A percentile compares a stretch with the other conserved stretches of the same genome.
Evolutionary conservation across 2,113 vertebrate genomes (phyloP).

Genomic region (Corythornis madagascariensis): DNA sequence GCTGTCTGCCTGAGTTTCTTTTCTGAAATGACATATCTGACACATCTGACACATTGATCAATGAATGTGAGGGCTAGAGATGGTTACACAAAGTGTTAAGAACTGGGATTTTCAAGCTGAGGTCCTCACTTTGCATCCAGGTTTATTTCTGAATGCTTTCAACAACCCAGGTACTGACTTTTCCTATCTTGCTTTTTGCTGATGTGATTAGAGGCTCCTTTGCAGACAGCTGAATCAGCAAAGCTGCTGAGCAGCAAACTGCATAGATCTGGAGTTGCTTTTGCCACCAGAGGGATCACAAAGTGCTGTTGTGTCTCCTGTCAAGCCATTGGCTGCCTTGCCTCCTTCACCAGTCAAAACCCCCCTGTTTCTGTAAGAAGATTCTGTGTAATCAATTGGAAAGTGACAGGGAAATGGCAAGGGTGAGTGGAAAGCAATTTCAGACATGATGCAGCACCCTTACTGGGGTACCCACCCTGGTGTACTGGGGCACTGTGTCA

Average conservation of each 20-base stretch:
- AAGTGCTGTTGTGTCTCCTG: neutral
- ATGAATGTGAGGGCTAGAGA: neutral
- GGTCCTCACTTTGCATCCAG: neutral
- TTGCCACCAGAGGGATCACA: neutral
- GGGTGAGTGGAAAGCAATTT: neutral
- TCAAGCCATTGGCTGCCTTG: neutral
- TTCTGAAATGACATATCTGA: neutral
- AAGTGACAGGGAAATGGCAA: neutral
- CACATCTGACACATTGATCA: neutral
- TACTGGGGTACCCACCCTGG: neutral
- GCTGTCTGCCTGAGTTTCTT: neutral
- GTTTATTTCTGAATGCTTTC: neutral
- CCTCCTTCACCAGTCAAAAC: neutral
- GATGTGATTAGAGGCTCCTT: neutral
- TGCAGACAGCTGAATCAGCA: neutral
- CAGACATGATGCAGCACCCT: neutral
- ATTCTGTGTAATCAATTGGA: neutral
- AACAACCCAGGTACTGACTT: neutral
- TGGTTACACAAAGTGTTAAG: neutral
- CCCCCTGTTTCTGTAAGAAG: neutral
- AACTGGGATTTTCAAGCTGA: neutral
- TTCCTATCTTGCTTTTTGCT: neutral
- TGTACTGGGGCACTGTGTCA: neutral
- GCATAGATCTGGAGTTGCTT: neutral
- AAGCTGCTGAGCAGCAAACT: neutral